Base-by-base conservation (phyloP, 92 coral and sea anemone species). In the Micromussa lordhowensis region DNA sequence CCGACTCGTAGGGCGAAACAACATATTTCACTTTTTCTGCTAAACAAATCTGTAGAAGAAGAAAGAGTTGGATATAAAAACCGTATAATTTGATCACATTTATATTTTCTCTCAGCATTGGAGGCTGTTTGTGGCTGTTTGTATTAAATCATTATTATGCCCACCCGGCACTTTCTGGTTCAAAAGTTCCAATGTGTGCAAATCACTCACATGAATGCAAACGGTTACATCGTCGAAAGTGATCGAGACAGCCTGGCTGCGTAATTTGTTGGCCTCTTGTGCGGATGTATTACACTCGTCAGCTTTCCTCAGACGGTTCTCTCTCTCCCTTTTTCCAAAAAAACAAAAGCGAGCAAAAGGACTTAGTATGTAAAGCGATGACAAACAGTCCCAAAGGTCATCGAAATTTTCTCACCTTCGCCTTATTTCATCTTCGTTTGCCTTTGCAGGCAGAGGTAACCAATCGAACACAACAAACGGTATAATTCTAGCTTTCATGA, bases 161-260 rank as follows among this genome's bases (percentile, higher is more conserved):
- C 17, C 17, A 54, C 17, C 8, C 61, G 61, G 17, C 8, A 54
- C 10, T 17, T 17, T 54, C 10, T 8, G 8, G 17, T 17, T 54
- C 10, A 54, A 54, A 54, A 54, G 8, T 54, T 54, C 17, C 17
- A 8, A 8, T 17, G 17, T 8, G 8, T 8, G 17, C 8, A 8
- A 54, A 28, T 53, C 54, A 76, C 82, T 73, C 72, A 80, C 89
- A 72, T 85, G 71, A 21, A 92, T 89, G 63, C 95, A 89, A n/a
- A 38, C 71, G 78, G 57, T 35, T 8, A 89, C 40, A 58, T 92
- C 95, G 73, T 89, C 90, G 57, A 73, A 57, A 4, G 78, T 81
- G 35, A 92, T 80, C 18, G 90, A 85, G 22, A 85, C 94, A n/a
- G 94, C 92, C 71, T 92, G 92, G 29, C 87, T 40, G 8, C 84